Percentiles rank a stretch among this genome's conserved stretches.
Conservation (phyloP, 2,113 vertebrate genomes). For the Pao palembangensis region DNA sequence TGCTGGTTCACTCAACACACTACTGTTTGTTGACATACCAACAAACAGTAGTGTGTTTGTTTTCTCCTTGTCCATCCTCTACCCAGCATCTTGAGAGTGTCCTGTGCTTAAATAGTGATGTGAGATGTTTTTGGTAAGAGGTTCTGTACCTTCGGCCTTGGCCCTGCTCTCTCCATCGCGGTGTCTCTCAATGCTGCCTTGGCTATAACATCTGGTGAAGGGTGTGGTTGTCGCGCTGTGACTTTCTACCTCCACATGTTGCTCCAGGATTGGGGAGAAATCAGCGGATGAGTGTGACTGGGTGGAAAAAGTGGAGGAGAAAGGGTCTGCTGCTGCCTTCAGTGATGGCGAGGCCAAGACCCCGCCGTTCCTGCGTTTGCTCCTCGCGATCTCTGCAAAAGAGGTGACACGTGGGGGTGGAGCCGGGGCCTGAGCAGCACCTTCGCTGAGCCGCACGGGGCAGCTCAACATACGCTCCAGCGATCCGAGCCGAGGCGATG, state of each 20-base stretch:
- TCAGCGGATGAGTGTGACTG: conserved; percentile 79
- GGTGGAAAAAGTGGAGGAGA: conserved; percentile 69
- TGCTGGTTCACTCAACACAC: too few relatives aligned
- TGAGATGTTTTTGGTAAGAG: too few relatives aligned
- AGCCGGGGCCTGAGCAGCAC: conserved; percentile 55
- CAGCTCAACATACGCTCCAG: conserved; percentile 96
- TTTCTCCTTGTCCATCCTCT: too few relatives aligned
- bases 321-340: conserved; percentile 66
- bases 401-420: conserved; percentile 86
- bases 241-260: conserved; percentile 45
- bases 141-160: conserved; percentile 67
- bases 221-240: conserved; percentile 69
- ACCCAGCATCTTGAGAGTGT: too few relatives aligned
- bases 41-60: too few relatives aligned
- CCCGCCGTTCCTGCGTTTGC: conserved; percentile 75
- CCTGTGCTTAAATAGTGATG: too few relatives aligned
- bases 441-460: conserved; percentile 87
- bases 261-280: conserved; percentile 83
- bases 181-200: conserved; percentile 62
- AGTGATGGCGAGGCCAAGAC: conserved; percentile 66
- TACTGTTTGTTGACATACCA: too few relatives aligned
- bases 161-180: conserved; percentile 46
- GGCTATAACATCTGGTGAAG: conserved; percentile 76
- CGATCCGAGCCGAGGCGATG: conserved; percentile 79
- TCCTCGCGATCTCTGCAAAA: conserved; percentile 91